Base-by-base conservation (phyloP, 2,888 invertebrate species). In the Tridacna gigas region DNA sequence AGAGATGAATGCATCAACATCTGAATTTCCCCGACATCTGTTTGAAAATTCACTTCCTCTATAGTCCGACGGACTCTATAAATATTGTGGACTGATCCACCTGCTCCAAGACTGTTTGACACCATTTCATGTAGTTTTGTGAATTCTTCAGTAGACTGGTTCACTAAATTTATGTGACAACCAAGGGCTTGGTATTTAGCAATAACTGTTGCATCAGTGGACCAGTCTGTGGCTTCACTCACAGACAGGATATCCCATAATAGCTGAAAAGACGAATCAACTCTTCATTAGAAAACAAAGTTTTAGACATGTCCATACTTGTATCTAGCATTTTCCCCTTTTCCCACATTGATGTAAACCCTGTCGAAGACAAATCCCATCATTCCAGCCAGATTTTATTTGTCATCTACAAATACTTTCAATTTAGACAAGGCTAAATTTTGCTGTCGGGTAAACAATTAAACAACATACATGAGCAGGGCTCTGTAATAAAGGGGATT, bases 171-270 rank as follows among this genome's bases (percentile, higher is more conserved):
- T 56, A 93, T 86, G 75, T 89, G 89, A 86, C 93, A 94, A 37
- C 91, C 84, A 45, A 94, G 89, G 12, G 94, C 93, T 67, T 90
- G 87, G 88, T 93, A 93, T 82, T 93, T 94, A 37, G 93, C 91
- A 80, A 90, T 88, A 22, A 90, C 85, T 20, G 90, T 88, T 47
- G 90, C 86, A 60, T 89, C 80, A 18, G 80, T 73, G 22, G 91
- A 91, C 93, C 93, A 94, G 84, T 92, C 90, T 45, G 94, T 93
- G 13, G 91, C 91, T 83, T 94, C 94, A 80, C 91, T 92, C 13
- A 93, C 93, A 28, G 91, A 87, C 18, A 92, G 67, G 86, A 94
- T 91, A 79, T 94, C 94, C 51, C 89, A 83, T 13, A 94, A 84
- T 45, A 93, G 81, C 93, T 94, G 84, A 12, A 81, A 71, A 20